Percentiles rank a stretch among this genome's conserved stretches.
Conservation (phyloP, 2,888 invertebrate genomes). For the Villa cingulata region DNA sequence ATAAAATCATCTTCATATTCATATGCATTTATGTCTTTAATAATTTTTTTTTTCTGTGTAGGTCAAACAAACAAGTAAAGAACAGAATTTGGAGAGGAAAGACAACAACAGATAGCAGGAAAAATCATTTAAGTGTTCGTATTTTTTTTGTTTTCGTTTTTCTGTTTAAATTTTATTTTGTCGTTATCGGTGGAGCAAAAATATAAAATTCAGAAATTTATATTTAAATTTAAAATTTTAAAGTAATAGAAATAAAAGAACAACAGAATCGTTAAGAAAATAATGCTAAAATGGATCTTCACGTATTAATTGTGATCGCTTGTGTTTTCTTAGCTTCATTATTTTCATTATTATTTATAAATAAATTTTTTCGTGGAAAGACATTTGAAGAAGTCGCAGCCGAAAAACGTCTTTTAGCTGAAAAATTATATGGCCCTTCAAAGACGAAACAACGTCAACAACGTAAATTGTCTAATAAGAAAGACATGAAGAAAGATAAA, state of each 20-base stretch:
- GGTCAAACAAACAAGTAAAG: not conserved
- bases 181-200: no score
- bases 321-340: conserved; percentile 34
- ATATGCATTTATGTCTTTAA: no score
- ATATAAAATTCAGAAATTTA: not conserved
- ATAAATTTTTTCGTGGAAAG: conserved; percentile 34
- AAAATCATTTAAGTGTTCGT: no score
- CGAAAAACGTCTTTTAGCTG: conserved; percentile 32
- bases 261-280: not conserved
- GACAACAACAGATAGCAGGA: no score
- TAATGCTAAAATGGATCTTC: conserved; percentile 29
- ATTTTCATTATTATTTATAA: conserved; percentile 32
- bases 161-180: not conserved
- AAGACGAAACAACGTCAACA: conserved; percentile 18
- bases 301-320: conserved; percentile 34
- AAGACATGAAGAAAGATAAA: conserved; percentile 31
- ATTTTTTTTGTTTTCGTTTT: not conserved
- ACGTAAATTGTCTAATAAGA: conserved; percentile 22
- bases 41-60: not conserved
- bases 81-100: not conserved
- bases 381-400: conserved; percentile 36
- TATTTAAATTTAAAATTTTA: not conserved
- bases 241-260: no score
- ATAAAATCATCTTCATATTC: no score
- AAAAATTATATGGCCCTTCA: conserved; percentile 31